Evolutionary conservation across 2,113 vertebrate genomes (phyloP), one percentile per base, ranked within the genome.

Genomic region (Gopherus flavomarginatus): DNA sequence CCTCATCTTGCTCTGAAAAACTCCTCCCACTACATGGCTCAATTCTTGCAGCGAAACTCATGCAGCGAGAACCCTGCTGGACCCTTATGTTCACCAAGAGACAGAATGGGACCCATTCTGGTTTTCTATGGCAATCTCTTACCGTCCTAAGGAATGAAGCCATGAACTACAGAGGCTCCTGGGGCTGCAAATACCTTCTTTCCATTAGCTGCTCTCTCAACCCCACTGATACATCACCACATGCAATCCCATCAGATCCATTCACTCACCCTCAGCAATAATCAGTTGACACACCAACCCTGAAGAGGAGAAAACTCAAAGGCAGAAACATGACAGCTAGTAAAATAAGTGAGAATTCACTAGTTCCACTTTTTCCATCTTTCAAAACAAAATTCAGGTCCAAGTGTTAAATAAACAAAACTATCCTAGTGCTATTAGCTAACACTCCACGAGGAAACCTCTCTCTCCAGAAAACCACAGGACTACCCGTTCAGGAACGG

Each of bases 281-380:
- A 52, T 11, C 65, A 17, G 50, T 21, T 13, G 27, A 16, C 83
- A 27, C 69, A 11, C 47, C 77, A 29, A 27, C 47, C 6, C 44
- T 38, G 65, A 65, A 26, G 27, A 6, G 6, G 0, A 2, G 38
- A 3, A 82, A 10, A 11, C 6, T 56, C 35, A 13, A 5, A 72
- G n/a, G 35, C 9, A 10, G 65, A 62, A n/a, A 86, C 3, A 2
- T 16, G 5, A 24, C 0, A 44, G 35, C 1, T 0, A 1, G 0
- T 53, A 42, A 54, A 49, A 13, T 27, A 53, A 10, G 9, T 59
- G 29, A 57, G 11, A 77, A 77, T 17, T 26, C 49, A 57, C 72
- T 81, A 54, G 11, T 24, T 35, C 10, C 29, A 6, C 12, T 50
- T 81, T 22, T 69, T 10, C 53, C 16, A 65, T 29, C 21, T 91